A percentile compares a stretch with the other conserved stretches of the same genome.
phyloP scores from a whole-genome alignment of 2,113 vertebrate species.

The Dromiciops gliroides region DNA sequence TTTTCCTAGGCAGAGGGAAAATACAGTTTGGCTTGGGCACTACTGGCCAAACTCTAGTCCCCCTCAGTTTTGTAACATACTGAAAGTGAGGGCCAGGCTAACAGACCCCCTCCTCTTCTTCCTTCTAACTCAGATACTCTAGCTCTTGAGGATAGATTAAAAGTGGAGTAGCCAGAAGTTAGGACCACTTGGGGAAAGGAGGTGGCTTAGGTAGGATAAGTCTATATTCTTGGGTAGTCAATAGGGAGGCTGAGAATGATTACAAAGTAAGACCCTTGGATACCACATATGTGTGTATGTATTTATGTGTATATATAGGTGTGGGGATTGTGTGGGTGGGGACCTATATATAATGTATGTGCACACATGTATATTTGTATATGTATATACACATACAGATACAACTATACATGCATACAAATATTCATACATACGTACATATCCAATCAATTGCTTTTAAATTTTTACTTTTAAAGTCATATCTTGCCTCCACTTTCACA shows the following conservation, averaged over 20 bases:
- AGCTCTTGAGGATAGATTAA: neutral
- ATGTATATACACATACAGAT: neutral
- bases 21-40: neutral
- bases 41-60: conserved; percentile 43
- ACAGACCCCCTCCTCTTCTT: neutral
- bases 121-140: neutral
- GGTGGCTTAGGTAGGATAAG: neutral
- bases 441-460: neutral
- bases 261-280: neutral
- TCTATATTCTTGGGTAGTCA: neutral
- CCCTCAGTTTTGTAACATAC: conserved; percentile 67
- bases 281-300: no score
- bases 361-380: no score
- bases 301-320: no score
- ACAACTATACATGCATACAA: neutral
- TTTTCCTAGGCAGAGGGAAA: conserved; percentile 30
- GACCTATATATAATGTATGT: no score
- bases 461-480: neutral
- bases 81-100: neutral
- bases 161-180: neutral
- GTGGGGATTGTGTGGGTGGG: no score
- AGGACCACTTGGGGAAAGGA: neutral
- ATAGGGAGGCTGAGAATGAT: neutral
- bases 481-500: neutral
- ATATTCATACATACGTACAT: neutral